Conservation (phyloP, 2,113 vertebrate genomes). For the Mohoua ochrocephala region DNA sequence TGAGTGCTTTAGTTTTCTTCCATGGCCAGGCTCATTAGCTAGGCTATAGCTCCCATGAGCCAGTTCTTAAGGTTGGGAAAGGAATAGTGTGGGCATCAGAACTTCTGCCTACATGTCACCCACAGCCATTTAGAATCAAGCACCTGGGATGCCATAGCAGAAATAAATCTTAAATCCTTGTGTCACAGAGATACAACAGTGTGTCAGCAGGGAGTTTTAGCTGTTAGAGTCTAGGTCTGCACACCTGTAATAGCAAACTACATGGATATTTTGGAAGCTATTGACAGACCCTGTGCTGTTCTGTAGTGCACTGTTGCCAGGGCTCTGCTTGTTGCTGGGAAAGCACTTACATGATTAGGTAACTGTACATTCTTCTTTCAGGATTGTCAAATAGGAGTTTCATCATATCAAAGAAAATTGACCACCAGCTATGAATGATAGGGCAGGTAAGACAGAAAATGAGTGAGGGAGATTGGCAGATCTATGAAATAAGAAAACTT, state of each 20-base stretch:
- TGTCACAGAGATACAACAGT: not conserved
- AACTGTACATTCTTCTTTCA: not conserved
- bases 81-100: not conserved
- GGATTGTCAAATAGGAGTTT: not conserved
- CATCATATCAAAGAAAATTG: not conserved
- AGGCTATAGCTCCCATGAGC: not conserved
- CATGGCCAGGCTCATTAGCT: not conserved
- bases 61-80: not conserved
- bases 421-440: not conserved
- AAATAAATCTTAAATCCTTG: not conserved
- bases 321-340: not conserved
- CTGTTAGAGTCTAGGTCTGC: not conserved
- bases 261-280: not conserved
- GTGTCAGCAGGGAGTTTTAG: not conserved
- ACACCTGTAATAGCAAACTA: not conserved
- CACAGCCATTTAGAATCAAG: not conserved
- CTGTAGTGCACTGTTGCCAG: not conserved
- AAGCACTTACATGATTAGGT: not conserved
- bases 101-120: not conserved
- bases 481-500: not conserved
- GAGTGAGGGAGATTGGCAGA: not conserved
- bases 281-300: not conserved
- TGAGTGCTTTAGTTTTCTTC: not conserved
- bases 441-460: not conserved
- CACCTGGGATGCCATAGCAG: not conserved